Percentiles rank a stretch among this genome's conserved stretches.
These are phyloP conservation scores for Barbus barbus DNA, from an alignment of 2,113 vertebrate species.

Conservation along the genomic window DNA sequence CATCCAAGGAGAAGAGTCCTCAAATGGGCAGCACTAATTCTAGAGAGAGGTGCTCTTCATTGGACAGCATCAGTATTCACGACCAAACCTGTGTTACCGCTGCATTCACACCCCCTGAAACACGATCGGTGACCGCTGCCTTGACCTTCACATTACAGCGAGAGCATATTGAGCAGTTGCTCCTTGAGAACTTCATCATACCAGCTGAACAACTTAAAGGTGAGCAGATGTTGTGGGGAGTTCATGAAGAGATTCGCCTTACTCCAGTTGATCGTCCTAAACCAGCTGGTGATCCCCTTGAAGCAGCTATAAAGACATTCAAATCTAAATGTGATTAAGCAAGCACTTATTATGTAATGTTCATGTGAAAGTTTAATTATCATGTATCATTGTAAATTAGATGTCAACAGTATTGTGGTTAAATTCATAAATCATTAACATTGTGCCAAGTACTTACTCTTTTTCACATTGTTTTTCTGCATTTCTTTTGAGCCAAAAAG, in stretches of 20 bases:
- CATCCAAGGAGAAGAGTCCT: constrained; percentile 21
- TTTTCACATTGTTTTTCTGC: neutral
- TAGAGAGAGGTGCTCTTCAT: constrained; percentile 35
- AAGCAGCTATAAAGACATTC: constrained; percentile 48
- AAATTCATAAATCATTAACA: neutral
- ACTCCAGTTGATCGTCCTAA: constrained; percentile 39
- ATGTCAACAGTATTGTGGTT: neutral
- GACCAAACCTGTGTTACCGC: constrained; percentile 17
- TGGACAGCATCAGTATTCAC: constrained; percentile 50
- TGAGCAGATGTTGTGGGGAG: neutral
- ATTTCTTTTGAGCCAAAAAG: neutral
- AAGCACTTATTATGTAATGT: neutral
- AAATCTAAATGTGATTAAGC: constrained; percentile 1
- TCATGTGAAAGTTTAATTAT: neutral
- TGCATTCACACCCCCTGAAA: constrained; percentile 4
- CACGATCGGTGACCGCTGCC: neutral
- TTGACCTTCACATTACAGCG: neutral
- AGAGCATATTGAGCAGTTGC: constrained; percentile 47
- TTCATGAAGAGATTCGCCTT: constrained; percentile 26
- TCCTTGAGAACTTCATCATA: constrained; percentile 48
- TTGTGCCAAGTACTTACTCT: neutral
- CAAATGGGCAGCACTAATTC: constrained; percentile 26
- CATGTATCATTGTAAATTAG: neutral
- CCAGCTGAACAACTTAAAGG: constrained; percentile 47
- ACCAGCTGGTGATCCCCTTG: constrained; percentile 39